Percentiles rank a stretch among this genome's conserved stretches.
Evolutionary conservation across 2,113 vertebrate species (phyloP).

Genomic region (Cyrtonyx montezumae): DNA sequence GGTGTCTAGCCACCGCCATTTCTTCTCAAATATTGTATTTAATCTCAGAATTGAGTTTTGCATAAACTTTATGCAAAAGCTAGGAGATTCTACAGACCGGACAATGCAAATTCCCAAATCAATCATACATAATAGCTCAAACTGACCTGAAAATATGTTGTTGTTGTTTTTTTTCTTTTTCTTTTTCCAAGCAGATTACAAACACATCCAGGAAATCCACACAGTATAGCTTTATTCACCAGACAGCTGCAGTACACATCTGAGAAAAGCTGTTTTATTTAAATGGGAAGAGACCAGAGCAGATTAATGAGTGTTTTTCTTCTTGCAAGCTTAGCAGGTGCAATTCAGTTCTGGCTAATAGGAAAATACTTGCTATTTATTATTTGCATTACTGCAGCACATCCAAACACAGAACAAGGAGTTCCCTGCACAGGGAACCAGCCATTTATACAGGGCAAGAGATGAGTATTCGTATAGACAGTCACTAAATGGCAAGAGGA

Average conservation of each 20-base stretch:
- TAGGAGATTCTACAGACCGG: background rate
- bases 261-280: background rate
- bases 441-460: background rate
- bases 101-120: background rate
- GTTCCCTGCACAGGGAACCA: background rate
- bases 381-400: background rate
- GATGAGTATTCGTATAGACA: background rate
- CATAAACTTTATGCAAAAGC: background rate
- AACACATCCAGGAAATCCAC: background rate
- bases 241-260: background rate
- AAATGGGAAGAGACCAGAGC: background rate
- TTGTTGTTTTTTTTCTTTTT: background rate
- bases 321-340: background rate
- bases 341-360: background rate
- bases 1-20: fast-evolving
- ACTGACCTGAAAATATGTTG: background rate
- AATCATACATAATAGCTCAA: background rate
- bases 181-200: background rate
- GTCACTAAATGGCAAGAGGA: background rate
- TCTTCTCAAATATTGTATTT: background rate
- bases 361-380: slow-evolving; percentile 13
- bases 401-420: background rate
- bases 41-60: background rate
- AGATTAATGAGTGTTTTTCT: background rate
- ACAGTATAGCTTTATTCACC: background rate